Percentiles rank a stretch among this genome's conserved stretches.
Conservation (phyloP, 2,888 invertebrate genomes). For the Tipula unca region DNA sequence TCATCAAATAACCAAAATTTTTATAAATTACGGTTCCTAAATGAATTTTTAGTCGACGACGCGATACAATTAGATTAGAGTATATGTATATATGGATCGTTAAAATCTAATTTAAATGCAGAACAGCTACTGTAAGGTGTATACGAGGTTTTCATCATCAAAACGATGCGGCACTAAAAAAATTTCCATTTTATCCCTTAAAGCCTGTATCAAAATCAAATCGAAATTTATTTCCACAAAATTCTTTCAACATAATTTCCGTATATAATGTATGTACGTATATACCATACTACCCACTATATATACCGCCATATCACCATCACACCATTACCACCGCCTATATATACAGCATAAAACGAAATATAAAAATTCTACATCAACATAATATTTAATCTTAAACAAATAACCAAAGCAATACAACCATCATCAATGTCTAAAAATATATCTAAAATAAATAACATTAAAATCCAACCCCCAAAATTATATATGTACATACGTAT, state of each 20-base stretch:
- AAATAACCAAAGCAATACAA: slow-evolving; percentile 14
- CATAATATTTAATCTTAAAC: slow-evolving; percentile 14
- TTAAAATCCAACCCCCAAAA: neutral
- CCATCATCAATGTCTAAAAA: slow-evolving; percentile 8
- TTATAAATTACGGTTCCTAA: neutral
- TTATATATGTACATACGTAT: neutral
- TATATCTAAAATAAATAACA: neutral
- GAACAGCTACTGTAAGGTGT: neutral
- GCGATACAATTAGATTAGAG: neutral
- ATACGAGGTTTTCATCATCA: neutral
- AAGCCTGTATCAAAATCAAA: neutral
- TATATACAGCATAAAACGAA: neutral
- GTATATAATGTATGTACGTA: neutral
- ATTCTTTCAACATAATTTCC: neutral
- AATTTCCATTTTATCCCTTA: neutral
- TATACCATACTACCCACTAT: neutral
- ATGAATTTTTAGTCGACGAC: neutral
- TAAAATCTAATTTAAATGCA: slow-evolving; percentile 14
- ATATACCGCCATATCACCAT: neutral
- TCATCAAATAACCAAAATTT: neutral
- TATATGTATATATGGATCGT: neutral
- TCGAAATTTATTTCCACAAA: slow-evolving; percentile 8
- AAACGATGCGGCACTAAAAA: neutral
- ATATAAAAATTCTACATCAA: neutral
- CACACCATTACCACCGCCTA: neutral